Conservation (phyloP, 2,888 invertebrate species). For the Dryobotodes eremita region DNA sequence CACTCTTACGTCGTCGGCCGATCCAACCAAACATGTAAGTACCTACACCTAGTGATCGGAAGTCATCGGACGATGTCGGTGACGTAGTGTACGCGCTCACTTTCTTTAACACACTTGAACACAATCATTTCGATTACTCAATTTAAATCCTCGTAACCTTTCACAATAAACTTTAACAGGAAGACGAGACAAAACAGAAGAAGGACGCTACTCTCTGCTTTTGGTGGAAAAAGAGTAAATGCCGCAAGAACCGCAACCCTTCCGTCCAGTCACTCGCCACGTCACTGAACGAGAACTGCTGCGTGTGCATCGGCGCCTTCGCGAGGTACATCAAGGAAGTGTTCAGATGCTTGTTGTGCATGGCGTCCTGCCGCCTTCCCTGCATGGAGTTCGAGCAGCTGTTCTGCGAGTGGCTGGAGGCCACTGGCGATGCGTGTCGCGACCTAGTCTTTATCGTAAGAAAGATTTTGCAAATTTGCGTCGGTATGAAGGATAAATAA, state of each 20-base stretch:
- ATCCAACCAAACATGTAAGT: too few relatives aligned
- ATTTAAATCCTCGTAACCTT: neutral
- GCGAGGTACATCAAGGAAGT: constrained; percentile 7
- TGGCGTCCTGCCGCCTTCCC: neutral
- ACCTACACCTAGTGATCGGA: too few relatives aligned
- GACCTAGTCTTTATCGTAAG: neutral
- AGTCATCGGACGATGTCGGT: too few relatives aligned
- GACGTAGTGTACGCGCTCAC: neutral
- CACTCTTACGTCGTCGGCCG: too few relatives aligned
- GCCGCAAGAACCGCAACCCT: neutral
- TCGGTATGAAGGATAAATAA: neutral
- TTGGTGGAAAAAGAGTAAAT: neutral
- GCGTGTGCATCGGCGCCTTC: neutral
- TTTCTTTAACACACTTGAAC: neutral
- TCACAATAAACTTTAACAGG: neutral
- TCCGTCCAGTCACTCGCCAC: neutral
- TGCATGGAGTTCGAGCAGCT: constrained; percentile 8
- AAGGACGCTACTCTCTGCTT: neutral
- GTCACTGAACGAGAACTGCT: constrained; percentile 19
- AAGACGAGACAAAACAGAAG: neutral
- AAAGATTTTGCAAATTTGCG: neutral
- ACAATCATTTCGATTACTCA: neutral
- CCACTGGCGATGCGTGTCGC: neutral
- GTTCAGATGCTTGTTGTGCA: neutral
- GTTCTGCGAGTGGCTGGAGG: constrained; percentile 13